Conservation (phyloP, 2,797 vertebrate species). For the Microcaecilia unicolor region DNA sequence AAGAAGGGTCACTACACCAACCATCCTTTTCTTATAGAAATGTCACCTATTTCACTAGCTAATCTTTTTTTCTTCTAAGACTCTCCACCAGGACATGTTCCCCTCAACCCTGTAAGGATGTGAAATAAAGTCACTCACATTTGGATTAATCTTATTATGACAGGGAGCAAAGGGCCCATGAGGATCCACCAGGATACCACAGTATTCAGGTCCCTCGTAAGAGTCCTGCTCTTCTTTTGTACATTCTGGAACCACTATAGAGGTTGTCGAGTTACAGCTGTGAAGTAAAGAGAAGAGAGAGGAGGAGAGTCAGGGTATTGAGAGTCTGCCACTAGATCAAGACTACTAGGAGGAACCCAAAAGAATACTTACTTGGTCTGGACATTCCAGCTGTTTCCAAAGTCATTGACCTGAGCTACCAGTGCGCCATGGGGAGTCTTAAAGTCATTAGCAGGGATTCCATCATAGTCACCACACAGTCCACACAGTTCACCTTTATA, state of each 20-base stretch:
- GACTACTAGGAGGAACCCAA: no score
- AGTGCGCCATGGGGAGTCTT: slow-evolving; percentile 47
- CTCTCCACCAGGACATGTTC: no score
- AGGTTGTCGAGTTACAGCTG: slow-evolving; percentile 49
- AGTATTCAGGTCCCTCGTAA: slow-evolving; percentile 50
- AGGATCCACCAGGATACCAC: slow-evolving; percentile 51
- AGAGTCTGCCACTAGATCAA: no score
- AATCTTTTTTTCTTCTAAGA: no score
- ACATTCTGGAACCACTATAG: slow-evolving; percentile 41
- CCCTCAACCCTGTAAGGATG: no score
- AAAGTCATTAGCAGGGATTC: slow-evolving; percentile 49
- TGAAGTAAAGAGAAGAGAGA: no score
- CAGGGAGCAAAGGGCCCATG: slow-evolving; percentile 55
- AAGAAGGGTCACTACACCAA: no score
- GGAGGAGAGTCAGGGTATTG: no score
- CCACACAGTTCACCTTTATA: neutral
- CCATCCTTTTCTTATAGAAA: no score
- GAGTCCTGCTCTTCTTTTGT: slow-evolving; percentile 34
- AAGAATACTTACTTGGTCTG: no score
- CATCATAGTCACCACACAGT: slow-evolving; percentile 37
- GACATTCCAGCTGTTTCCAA: slow-evolving; percentile 62
- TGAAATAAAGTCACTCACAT: no score
- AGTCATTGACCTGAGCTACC: slow-evolving; percentile 37
- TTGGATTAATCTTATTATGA: slow-evolving; percentile 47
- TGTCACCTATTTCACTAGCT: no score